A percentile compares a stretch with the other conserved stretches of the same genome.
Conservation (phyloP, 2,888 invertebrate genomes). For the Creontiades dilutus region DNA sequence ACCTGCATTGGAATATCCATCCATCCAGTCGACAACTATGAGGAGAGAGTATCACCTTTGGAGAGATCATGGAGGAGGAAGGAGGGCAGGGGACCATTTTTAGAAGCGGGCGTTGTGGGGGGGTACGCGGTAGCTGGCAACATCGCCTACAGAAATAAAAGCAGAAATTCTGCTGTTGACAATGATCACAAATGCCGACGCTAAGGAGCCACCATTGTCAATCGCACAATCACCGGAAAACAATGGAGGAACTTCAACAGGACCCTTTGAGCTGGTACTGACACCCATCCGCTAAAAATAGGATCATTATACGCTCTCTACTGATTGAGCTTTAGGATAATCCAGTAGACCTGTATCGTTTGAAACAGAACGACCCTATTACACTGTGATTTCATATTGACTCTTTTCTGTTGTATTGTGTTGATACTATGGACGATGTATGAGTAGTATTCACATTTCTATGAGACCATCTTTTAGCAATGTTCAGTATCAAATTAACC, state of each 20-base stretch:
- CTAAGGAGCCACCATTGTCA: slow-evolving; percentile 54
- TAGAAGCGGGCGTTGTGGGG: slow-evolving; percentile 5
- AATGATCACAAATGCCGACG: slow-evolving; percentile 42
- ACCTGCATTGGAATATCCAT: too few species aligned
- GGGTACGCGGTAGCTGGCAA: slow-evolving; percentile 16
- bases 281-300: slow-evolving; percentile 21
- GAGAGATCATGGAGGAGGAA: slow-evolving; percentile 7
- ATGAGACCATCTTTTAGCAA: too few species aligned
- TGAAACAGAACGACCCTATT: too few species aligned
- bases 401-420: too few species aligned
- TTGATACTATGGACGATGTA: too few species aligned
- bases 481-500: too few species aligned
- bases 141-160: slow-evolving; percentile 32
- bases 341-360: background rate
- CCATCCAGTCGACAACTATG: background rate
- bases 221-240: slow-evolving; percentile 33
- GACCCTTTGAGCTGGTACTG: slow-evolving; percentile 26
- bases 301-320: background rate
- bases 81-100: background rate
- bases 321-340: background rate
- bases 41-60: background rate
- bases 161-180: slow-evolving; percentile 57
- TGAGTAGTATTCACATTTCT: too few species aligned
- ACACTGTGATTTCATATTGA: too few species aligned
- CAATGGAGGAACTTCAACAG: slow-evolving; percentile 7